phyloP scores from a whole-genome alignment of 2,888 invertebrate species.

The Anorthoa munda region DNA sequence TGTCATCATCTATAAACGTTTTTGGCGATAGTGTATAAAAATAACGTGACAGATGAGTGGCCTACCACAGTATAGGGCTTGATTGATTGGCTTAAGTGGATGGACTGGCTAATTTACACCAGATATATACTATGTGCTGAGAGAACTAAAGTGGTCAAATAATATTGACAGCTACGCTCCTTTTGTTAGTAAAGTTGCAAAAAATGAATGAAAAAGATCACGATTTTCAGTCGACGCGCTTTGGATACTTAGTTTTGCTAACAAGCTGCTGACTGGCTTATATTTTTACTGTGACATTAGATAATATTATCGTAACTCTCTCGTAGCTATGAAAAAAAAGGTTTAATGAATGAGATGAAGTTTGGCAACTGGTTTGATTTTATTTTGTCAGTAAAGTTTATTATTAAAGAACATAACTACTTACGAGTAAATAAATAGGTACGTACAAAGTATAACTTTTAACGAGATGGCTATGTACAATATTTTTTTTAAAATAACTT shows the following conservation, averaged over 20 bases:
- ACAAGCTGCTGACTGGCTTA: background rate
- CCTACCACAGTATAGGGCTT: background rate
- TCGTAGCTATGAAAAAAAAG: background rate
- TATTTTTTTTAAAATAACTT: too few species aligned
- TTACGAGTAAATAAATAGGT: background rate
- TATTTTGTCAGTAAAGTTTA: too few species aligned
- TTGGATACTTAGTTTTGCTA: background rate
- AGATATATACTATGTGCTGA: background rate
- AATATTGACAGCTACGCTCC: background rate
- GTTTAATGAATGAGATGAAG: background rate
- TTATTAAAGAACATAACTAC: too few species aligned
- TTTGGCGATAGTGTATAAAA: conserved; percentile 32
- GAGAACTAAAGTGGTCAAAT: background rate
- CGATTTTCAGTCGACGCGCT: background rate
- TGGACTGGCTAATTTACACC: background rate
- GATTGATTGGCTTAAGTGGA: conserved; percentile 44
- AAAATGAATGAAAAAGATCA: background rate
- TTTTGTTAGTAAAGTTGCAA: background rate
- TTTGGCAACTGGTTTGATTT: too few species aligned
- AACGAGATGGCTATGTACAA: too few species aligned
- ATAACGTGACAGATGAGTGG: conserved; percentile 15
- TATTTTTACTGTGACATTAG: background rate
- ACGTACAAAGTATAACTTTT: background rate
- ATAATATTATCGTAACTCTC: too few species aligned
- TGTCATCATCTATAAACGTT: conserved; percentile 49